Base-by-base conservation (phyloP, 2,797 vertebrate species). In the Bucorvus abyssinicus region DNA sequence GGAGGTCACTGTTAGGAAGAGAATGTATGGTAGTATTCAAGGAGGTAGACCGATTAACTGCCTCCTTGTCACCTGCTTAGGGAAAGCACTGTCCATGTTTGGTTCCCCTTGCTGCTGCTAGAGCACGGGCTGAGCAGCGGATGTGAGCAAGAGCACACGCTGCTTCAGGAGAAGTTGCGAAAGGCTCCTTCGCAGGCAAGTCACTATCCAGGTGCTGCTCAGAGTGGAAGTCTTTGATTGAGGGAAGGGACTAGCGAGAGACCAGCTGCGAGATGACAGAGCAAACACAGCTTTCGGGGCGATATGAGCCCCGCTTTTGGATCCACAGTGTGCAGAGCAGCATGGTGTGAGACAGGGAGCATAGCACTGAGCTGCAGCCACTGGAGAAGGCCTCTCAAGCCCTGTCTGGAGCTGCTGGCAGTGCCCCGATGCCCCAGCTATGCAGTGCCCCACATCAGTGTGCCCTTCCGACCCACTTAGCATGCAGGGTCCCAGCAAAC, bases 261-360 rank as follows among this genome's bases (percentile, higher is more conserved):
- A 12, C 64, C 44, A 63, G 61, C 45, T 12, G 49, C 0, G 2
- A 44, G 24, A 21, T 6, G 29, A 44, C 64, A 44, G 30, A 27
- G 10, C 16, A 16, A 75, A 24, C 14, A 14, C 30, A 29, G 53
- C 24, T 71, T 23, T 42, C 0, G 2, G 32, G 38, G 27, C 30
- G 49, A 55, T 12, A 36, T 16, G 49, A 73, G 53, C 20, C 44
- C 44, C 6, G 0, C 30, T 57, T n/a, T 12, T 29, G 47, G 29
- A 19, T 17, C 20, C 29, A 1, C 0, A 1, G n/a, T 2, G 10
- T 29, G 42, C 24, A 26, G 21, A 49, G 57, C 56, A 70, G 80
- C 26, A 4, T 2, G 9, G 32, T 14, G n/a, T 2, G 3, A 3
- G 7, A 15, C 36, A 38, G 53, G 49, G 50, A 57, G 27, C 0